Evolutionary conservation across 2,888 invertebrate species (phyloP).

Genomic region (Phortica okadai): DNA sequence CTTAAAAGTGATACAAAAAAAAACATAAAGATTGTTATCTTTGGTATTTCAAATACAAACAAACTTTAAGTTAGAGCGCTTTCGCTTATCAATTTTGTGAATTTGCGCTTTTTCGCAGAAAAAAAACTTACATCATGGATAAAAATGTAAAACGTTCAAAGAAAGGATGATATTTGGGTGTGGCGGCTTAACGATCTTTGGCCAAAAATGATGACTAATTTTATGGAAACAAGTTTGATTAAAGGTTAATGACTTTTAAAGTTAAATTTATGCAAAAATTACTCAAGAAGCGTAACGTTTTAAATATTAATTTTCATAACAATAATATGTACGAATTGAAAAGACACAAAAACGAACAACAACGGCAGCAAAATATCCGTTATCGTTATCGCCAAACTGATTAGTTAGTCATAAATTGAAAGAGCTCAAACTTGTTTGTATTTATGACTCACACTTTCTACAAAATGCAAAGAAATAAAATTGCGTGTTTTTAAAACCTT

Average conservation of each 20-base stretch:
- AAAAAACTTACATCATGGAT: background rate
- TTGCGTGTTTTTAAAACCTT: background rate
- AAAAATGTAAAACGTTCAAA: too few relatives aligned
- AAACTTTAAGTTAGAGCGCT: background rate
- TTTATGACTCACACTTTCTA: background rate
- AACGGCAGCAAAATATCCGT: slow-evolving; percentile 22
- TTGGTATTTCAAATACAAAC: slow-evolving; percentile 27
- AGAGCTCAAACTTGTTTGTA: slow-evolving; percentile 48
- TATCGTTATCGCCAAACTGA: slow-evolving; percentile 34
- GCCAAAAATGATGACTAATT: background rate
- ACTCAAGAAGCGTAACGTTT: background rate
- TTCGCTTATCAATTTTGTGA: slow-evolving; percentile 1
- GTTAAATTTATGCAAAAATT: slow-evolving; percentile 13
- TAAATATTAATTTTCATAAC: background rate
- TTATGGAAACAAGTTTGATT: background rate
- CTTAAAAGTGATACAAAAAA: background rate
- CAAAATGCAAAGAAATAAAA: background rate
- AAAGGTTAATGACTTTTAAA: slow-evolving; percentile 50
- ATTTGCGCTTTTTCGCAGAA: background rate
- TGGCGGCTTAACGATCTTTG: background rate
- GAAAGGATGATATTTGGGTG: background rate
- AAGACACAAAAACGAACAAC: slow-evolving; percentile 9
- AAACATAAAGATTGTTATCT: slow-evolving; percentile 9
- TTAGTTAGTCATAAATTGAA: slow-evolving; percentile 40
- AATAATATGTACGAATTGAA: background rate